A percentile compares a stretch with the other conserved stretches of the same genome.
These are phyloP conservation scores for Sylvietta virens DNA, from an alignment of 2,113 vertebrate genomes.

Conservation along the genomic window DNA sequence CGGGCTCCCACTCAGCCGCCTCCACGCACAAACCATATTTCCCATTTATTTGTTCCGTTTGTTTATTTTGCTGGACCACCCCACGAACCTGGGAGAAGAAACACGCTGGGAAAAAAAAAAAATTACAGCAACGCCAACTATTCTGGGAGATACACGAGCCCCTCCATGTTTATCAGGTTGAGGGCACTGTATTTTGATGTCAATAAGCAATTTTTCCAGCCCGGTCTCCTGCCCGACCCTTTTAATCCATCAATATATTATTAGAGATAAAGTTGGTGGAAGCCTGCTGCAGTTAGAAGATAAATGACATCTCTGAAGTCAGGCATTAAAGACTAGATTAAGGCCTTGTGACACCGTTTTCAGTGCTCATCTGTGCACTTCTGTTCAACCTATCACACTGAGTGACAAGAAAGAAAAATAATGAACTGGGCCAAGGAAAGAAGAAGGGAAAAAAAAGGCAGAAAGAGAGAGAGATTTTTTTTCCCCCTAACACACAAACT, in stretches of 20 bases:
- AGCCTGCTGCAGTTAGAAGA: constrained; percentile 99
- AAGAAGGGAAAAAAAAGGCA: constrained; percentile 80
- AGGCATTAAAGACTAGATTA: constrained; percentile 99
- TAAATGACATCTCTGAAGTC: constrained; percentile 99
- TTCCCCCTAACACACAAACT: constrained; percentile 72
- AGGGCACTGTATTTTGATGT: constrained; percentile 99
- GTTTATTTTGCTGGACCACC: constrained; percentile 81
- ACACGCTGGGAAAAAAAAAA: constrained; percentile 77
- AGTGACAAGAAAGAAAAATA: constrained; percentile 99
- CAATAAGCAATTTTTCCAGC: constrained; percentile 99
- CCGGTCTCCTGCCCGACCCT: constrained; percentile 99
- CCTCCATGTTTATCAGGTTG: constrained; percentile 99
- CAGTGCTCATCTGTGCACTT: constrained; percentile 99
- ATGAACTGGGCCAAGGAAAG: constrained; percentile 99
- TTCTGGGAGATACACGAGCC: constrained; percentile 86
- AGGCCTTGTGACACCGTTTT: constrained; percentile 99
- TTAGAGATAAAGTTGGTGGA: constrained; percentile 99
- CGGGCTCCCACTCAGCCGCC: constrained; percentile 12
- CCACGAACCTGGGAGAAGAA: constrained; percentile 75
- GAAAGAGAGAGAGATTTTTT: constrained; percentile 78
- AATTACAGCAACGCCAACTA: constrained; percentile 82
- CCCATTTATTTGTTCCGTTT: constrained; percentile 73
- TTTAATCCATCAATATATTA: constrained; percentile 99
- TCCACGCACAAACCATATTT: constrained; percentile 69
- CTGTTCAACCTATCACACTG: constrained; percentile 99